Evolutionary conservation across 2,113 vertebrate species (phyloP).

Genomic region (Podilymbus podiceps): DNA sequence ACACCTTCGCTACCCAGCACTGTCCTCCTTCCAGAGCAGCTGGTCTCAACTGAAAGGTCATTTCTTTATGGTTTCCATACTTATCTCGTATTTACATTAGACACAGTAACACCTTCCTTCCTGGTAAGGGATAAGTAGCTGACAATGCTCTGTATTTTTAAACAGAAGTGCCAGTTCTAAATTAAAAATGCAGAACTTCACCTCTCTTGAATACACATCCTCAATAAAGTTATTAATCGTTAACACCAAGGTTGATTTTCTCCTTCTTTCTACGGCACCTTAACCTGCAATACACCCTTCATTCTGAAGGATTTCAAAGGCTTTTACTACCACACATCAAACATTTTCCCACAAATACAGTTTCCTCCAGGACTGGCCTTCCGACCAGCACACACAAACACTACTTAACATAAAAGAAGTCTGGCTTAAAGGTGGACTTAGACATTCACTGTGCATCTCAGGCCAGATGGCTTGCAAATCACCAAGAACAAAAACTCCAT

Average conservation of each 20-base stretch:
- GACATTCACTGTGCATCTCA: neutral
- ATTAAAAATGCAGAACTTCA: neutral
- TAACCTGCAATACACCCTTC: neutral
- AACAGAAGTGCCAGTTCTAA: neutral
- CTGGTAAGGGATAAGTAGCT: neutral
- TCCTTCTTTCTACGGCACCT: neutral
- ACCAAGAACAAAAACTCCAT: neutral
- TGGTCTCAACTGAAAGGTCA: conserved; percentile 16
- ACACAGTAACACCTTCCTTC: neutral
- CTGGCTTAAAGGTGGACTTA: neutral
- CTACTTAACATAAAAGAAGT: neutral
- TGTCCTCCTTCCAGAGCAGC: conserved; percentile 61
- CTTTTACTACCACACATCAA: neutral
- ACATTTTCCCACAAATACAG: neutral
- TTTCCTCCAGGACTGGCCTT: neutral
- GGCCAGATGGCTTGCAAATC: neutral
- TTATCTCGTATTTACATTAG: conserved; percentile 39
- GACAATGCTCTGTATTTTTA: neutral
- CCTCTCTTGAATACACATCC: neutral
- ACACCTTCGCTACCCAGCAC: conserved; percentile 59
- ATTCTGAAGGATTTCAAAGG: neutral
- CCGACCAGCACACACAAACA: neutral
- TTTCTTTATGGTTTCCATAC: conserved; percentile 15
- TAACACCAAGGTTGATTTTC: neutral
- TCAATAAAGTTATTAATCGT: neutral